Evolutionary conservation across 2,113 vertebrate genomes (phyloP).

Genomic region (Recurvirostra avosetta): DNA sequence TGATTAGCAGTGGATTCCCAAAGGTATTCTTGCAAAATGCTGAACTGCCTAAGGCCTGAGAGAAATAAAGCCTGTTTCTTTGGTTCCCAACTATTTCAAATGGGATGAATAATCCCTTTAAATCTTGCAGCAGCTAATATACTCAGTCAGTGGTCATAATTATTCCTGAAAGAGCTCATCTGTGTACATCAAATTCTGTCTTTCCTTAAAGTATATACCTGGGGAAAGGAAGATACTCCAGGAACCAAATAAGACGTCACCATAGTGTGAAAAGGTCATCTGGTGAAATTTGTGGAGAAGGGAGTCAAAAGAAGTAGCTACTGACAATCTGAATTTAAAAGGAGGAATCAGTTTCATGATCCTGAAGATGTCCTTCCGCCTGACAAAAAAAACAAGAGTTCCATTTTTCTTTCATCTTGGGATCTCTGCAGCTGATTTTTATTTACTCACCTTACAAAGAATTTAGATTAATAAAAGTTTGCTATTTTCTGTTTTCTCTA

Average conservation of each 20-base stretch:
- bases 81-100: neutral
- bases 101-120: neutral
- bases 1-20: neutral
- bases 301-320: neutral
- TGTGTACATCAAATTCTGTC: neutral
- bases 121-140: neutral
- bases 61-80: neutral
- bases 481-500: neutral
- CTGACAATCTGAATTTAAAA: neutral
- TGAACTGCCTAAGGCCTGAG: neutral
- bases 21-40: neutral
- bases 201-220: neutral
- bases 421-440: neutral
- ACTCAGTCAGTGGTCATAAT: neutral
- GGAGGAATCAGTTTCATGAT: neutral
- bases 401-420: neutral
- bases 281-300: neutral
- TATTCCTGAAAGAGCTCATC: neutral
- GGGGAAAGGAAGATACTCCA: neutral
- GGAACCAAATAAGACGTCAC: neutral
- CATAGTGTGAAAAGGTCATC: neutral
- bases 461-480: neutral
- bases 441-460: neutral
- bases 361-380: neutral
- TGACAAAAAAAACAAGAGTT: neutral